Base-by-base conservation (phyloP, 2,888 invertebrate genomes). In the Plagodis dolabraria region DNA sequence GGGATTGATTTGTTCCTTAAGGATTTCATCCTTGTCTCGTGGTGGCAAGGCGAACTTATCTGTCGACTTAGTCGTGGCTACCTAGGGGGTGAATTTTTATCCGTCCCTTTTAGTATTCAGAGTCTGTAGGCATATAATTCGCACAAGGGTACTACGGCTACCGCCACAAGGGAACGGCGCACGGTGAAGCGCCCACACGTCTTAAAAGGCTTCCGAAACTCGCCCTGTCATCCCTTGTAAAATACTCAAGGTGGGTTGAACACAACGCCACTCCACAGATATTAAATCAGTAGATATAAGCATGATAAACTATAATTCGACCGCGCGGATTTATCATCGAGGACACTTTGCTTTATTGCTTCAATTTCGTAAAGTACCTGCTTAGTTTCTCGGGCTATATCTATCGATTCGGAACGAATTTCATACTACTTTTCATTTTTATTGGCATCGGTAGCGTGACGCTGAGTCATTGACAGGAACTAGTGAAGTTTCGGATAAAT, bases 41-140 rank as follows among this genome's bases (percentile, higher is more conserved):
- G 75, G 76, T 77, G 72, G 73, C 72, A 72, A 79, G 76, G 77
- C 78, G 68, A 82, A 85, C 75, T 83, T 87, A 85, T 86, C 86
- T 85, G 86, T 86, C 86, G 83, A 85, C 88, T 89, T 89, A 89
- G 79, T 73, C 76, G 77, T 75, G 82, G 82, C 83, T 87, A 89
- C 87, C 87, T 87, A 82, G 82, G 81, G 85, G 85, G 84, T 82
- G 85, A 83, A 86, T 84, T 87, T 89, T 87, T 89, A 86, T 86
- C 81, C 82, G 65, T 68, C 75, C 82, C 72, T 78, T 80, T 90
- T 90, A 88, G 87, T 90, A 90, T 89, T 89, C 90, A 82, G 78
- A 76, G 75, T 79, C 64, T 77, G 87, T 83, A 80, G 80, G 82
- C 82, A 85, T 85, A 86, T 89, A 89, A 89, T 88, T 89, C 85